A percentile compares a stretch with the other conserved stretches of the same genome.
Evolutionary conservation across 2,113 vertebrate genomes (phyloP).

Genomic region (Muntiacus muntjak): DNA sequence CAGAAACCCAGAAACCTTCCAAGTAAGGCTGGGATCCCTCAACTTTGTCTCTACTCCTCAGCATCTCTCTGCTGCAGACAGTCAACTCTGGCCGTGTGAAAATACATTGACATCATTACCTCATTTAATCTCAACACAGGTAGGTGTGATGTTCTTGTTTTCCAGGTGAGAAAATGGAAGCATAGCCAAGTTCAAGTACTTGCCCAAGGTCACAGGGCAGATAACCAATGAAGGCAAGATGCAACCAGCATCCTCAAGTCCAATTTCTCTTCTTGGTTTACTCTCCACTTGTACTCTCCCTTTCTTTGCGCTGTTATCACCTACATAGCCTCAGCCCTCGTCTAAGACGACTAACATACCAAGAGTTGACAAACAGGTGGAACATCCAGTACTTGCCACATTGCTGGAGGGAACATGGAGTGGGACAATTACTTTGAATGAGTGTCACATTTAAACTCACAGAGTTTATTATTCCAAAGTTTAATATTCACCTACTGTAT

Average conservation of each 20-base stretch:
- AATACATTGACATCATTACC: background rate
- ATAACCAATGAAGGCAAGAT: background rate
- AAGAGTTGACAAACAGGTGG: background rate
- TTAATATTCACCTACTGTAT: background rate
- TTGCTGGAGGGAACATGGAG: background rate
- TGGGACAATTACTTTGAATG: background rate
- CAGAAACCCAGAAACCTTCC: background rate
- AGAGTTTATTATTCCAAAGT: conserved; percentile 1
- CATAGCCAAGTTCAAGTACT: background rate
- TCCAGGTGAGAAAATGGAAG: background rate
- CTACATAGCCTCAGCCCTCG: background rate
- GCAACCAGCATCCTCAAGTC: background rate
- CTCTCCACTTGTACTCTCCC: no score
- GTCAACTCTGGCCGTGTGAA: background rate
- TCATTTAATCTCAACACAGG: background rate
- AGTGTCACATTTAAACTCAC: background rate
- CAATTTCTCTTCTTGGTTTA: background rate
- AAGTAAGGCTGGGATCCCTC: background rate
- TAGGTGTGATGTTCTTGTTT: background rate
- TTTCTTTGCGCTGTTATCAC: background rate
- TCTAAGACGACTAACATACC: background rate
- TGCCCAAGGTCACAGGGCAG: background rate
- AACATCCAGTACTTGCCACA: background rate
- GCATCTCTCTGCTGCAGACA: background rate
- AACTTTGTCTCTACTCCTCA: background rate